These are phyloP conservation scores for Ichneumon xanthorius DNA, from an alignment of 2,888 invertebrate genomes.

Conservation along the genomic window DNA sequence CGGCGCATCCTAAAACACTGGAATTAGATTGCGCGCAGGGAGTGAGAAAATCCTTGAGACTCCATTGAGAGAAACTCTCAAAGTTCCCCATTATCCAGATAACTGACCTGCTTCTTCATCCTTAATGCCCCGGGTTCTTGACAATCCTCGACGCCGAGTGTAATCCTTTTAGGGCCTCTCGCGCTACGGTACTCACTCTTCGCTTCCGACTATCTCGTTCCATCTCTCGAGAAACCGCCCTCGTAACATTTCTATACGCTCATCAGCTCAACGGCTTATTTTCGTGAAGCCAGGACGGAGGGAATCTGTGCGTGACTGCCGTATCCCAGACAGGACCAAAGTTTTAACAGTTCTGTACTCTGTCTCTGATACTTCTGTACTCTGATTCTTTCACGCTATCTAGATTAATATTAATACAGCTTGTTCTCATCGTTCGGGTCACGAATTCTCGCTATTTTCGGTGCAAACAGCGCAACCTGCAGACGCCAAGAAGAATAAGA, in stretches of 20 bases:
- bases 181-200: constrained; percentile 60
- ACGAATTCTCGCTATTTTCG: constrained; percentile 42
- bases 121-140: constrained; percentile 58
- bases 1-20: not conserved
- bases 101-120: constrained; percentile 66
- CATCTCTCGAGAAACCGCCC: constrained; percentile 44
- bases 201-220: constrained; percentile 29
- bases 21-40: not conserved
- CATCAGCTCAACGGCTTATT: constrained; percentile 64
- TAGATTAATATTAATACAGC: constrained; percentile 6
- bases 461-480: constrained; percentile 28
- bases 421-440: constrained; percentile 23
- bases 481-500: constrained; percentile 4
- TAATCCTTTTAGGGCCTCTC: constrained; percentile 67
- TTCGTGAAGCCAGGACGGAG: constrained; percentile 13
- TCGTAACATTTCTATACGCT: constrained; percentile 65
- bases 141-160: constrained; percentile 56
- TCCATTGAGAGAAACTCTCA: constrained; percentile 20
- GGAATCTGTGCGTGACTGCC: constrained; percentile 33
- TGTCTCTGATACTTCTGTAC: no score
- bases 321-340: constrained; percentile 10
- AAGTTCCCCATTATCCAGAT: constrained; percentile 62
- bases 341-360: not conserved
- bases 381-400: not conserved
- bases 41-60: constrained; percentile 37